Percentiles rank a stretch among this genome's conserved stretches.
phyloP scores from a whole-genome alignment of 2,888 invertebrate species.

The Athalia cordata region DNA sequence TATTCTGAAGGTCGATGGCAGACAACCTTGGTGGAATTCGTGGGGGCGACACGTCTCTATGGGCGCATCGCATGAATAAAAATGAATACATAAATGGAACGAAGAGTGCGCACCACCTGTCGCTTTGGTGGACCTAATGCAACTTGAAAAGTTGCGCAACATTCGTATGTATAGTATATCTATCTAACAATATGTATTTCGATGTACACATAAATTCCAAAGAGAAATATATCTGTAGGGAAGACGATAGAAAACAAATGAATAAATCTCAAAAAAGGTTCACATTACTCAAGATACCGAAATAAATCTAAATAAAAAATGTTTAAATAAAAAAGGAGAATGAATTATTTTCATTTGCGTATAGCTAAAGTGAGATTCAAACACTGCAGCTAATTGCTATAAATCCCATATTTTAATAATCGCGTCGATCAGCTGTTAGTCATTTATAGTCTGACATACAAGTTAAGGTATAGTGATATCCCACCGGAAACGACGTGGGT shows the following conservation, averaged over 20 bases:
- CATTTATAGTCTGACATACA: too few species aligned
- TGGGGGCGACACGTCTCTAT: slow-evolving; percentile 25
- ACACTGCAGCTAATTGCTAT: too few species aligned
- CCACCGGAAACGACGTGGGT: too few species aligned
- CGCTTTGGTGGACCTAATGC: slow-evolving; percentile 51
- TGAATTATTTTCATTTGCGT: too few species aligned
- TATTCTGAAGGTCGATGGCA: slow-evolving; percentile 38
- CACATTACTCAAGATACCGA: too few species aligned
- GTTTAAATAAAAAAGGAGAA: too few species aligned
- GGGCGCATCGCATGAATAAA: slow-evolving; percentile 60
- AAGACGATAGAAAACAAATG: not conserved
- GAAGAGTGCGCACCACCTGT: slow-evolving; percentile 61
- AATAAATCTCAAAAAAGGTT: too few species aligned
- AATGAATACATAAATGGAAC: slow-evolving; percentile 60
- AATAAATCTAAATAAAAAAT: too few species aligned
- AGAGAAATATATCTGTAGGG: not conserved
- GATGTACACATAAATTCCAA: not conserved
- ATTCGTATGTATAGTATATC: slow-evolving; percentile 27
- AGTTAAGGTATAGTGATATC: too few species aligned
- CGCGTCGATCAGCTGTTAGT: too few species aligned
- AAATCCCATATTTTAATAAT: too few species aligned
- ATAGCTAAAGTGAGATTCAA: too few species aligned
- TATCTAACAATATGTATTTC: not conserved
- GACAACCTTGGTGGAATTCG: slow-evolving; percentile 43
- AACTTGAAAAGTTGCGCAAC: slow-evolving; percentile 19